These are phyloP conservation scores for Rhyacophila brunnea DNA, from an alignment of 1,140 invertebrate species.

Conservation along the genomic window DNA sequence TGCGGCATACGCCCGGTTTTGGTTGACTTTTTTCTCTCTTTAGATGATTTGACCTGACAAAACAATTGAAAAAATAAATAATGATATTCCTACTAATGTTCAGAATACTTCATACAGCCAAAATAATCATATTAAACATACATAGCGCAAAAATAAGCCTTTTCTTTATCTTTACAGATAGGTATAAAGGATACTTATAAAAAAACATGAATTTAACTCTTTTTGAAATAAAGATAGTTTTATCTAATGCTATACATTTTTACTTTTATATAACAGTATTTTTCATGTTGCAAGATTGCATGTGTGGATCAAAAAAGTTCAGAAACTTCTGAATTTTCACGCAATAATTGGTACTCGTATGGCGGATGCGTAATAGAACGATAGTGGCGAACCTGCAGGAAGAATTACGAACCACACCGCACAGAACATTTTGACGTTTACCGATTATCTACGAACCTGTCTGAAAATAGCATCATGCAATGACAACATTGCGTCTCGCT, in stretches of 20 bases:
- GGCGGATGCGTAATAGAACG: too few relatives aligned
- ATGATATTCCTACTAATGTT: neutral
- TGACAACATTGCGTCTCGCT: too few relatives aligned
- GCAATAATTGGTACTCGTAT: too few relatives aligned
- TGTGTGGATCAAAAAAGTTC: too few relatives aligned
- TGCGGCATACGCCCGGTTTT: neutral
- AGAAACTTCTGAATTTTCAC: too few relatives aligned
- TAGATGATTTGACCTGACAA: conserved; percentile 6
- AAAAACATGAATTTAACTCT: neutral
- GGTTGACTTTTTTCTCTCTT: conserved; percentile 3
- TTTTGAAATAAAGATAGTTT: neutral
- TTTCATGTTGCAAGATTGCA: neutral
- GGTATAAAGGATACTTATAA: neutral
- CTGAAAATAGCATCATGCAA: too few relatives aligned
- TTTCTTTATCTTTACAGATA: too few relatives aligned
- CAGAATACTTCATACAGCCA: too few relatives aligned
- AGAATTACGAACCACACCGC: too few relatives aligned
- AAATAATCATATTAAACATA: neutral
- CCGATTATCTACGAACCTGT: too few relatives aligned
- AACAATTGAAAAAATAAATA: neutral
- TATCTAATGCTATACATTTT: neutral
- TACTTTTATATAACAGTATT: neutral
- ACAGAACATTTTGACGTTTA: too few relatives aligned
- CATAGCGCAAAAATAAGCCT: neutral
- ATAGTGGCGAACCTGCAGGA: too few relatives aligned